phyloP scores from a whole-genome alignment of 2,113 vertebrate genomes.

The Rallus limicola region DNA sequence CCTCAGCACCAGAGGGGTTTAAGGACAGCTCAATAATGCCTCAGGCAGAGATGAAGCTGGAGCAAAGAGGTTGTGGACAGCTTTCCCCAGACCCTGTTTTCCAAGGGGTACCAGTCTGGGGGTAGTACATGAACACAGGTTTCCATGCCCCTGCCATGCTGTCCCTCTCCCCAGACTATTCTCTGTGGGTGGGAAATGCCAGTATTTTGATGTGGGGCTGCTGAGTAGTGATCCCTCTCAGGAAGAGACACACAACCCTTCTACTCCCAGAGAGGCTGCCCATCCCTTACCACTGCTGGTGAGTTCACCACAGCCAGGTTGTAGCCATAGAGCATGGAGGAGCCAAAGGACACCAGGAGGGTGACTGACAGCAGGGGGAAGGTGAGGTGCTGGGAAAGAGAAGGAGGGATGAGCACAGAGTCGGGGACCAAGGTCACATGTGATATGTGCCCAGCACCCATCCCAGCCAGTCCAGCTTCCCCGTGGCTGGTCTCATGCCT shows the following conservation, averaged over 20 bases:
- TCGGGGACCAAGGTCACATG: neutral
- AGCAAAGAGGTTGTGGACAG: neutral
- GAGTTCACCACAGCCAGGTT: constrained; percentile 91
- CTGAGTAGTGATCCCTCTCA: neutral
- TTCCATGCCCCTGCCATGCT: neutral
- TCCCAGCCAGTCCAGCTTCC: accelerated
- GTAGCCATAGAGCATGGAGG: constrained; percentile 90
- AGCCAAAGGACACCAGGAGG: constrained; percentile 86
- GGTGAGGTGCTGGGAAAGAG: constrained; percentile 78
- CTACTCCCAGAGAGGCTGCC: neutral
- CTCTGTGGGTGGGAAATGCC: neutral
- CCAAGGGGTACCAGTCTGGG: accelerated
- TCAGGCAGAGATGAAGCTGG: neutral
- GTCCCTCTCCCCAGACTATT: neutral
- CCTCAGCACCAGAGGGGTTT: neutral
- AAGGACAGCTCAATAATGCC: neutral
- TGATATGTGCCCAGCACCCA: neutral
- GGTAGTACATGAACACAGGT: neutral
- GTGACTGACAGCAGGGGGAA: constrained; percentile 81
- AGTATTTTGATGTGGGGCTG: neutral
- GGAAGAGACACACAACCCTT: neutral
- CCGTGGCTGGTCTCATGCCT: neutral
- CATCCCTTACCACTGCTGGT: constrained; percentile 78
- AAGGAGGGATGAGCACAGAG: neutral
- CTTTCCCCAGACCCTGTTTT: neutral